Base-by-base conservation (phyloP, 2,888 invertebrate genomes). In the Erannis defoliaria region DNA sequence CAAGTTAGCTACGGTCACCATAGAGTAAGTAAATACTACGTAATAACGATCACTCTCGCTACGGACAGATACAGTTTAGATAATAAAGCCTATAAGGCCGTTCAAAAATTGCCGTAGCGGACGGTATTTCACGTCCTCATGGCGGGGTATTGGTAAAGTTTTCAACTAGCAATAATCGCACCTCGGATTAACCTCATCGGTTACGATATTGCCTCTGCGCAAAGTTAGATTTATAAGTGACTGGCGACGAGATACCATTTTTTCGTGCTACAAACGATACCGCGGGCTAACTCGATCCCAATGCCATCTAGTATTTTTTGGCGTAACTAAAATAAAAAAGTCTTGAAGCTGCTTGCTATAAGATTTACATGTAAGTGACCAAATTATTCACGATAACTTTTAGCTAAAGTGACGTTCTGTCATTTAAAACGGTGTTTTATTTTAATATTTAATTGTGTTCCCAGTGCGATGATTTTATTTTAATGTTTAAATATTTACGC, bases 191-290 rank as follows among this genome's bases (percentile, higher is more conserved):
- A 96, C 97, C 96, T 97, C 97, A 97, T 96, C 94, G 96, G 96
- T 96, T 97, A 97, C 96, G 96, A 96, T 96, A 96, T 95, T 95
- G 96, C 96, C 96, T 94, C 97, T 97, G 97, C 97, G 97, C 97
- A 97, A 96, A 96, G 96, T 95, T 96, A 80, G n/a, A 93, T 48
- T 0, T 0, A 1, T 0, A 64, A 60, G 29, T 6, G 3, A 18
- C n/a, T 10, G 8, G 5, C 14, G 4, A 21, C 6, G 21, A n/a
- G 0, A 0, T 29, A 12, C 23, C 1, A 0, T 23, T 5, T 33
- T 33, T 21, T 0, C 9, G 29, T 18, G 43, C 14, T 21, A 21
- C 45, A 45, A 77, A 75, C 77, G 71, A 77, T 81, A 80, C 68
- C 84, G 86, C 72, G 81, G 75, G 78, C 48, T 76, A 58, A 45